Base-by-base conservation (phyloP, 2,888 invertebrate genomes). In the Tipula vernalis region DNA sequence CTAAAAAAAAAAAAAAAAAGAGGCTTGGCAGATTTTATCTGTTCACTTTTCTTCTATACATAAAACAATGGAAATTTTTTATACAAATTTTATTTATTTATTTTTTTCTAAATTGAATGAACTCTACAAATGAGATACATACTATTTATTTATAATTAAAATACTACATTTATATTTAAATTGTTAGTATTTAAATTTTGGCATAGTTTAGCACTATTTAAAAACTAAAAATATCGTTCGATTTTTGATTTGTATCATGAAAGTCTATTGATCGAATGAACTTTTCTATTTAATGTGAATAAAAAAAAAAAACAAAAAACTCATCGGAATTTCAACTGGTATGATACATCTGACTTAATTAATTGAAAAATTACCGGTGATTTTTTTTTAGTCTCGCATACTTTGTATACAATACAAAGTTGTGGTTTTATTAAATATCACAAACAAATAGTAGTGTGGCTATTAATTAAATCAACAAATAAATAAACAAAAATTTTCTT, bases 201-300 rank as follows among this genome's bases (percentile, higher is more conserved):
- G 71, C 71, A 71, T 71, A 71, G 28, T 71, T 71, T 71, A 71
- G 8, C 71, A 51, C 51, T 51, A 51, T 71, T 71, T 51, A 71
- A 71, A 71, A 71, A 28, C 71, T 71, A 71, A 71, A 71, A 71
- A 71, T 71, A 71, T 71, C 71, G 28, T 71, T 71, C 71, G 71
- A 71, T 71, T 71, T 71, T 71, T 71, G 28, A 71, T 71, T 71
- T 18, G 71, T 28, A 71, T 71, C 71, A 71, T 28, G 71, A 71
- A 28, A 71, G 71, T 71, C 84, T 84, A 84, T 84, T 84, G 84
- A 84, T 84, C 84, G 84, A 84, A 84, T 84, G 41, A 84, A 84
- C 84, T 84, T 84, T 84, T 84, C 28, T 28, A 10, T 44, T 71
- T 71, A 28, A 71, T 71, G 28, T 28, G 71, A 28, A 71, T 28